Conservation (phyloP, 1,140 invertebrate species). For the Caenorhabditis briggsae region DNA sequence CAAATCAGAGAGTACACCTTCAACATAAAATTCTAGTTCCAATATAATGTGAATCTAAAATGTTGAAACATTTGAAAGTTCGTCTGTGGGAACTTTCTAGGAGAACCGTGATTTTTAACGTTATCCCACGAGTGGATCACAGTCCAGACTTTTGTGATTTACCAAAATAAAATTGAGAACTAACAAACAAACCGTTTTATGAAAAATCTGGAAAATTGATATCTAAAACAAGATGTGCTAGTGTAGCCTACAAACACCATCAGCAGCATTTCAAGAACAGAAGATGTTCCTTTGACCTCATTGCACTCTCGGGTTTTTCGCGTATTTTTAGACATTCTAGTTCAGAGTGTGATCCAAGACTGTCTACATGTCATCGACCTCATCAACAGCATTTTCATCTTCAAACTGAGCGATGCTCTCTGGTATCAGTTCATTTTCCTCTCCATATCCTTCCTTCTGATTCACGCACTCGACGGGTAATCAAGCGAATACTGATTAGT, state of each 20-base stretch:
- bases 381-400: slow-evolving; percentile 38
- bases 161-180: too few species aligned
- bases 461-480: slow-evolving; percentile 42
- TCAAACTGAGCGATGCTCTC: slow-evolving; percentile 22
- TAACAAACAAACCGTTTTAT: too few species aligned
- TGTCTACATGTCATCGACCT: slow-evolving; percentile 40
- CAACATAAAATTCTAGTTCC: background rate
- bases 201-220: too few species aligned
- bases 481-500: background rate
- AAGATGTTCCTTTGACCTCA: background rate
- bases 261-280: too few species aligned
- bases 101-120: too few species aligned
- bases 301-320: background rate
- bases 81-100: too few species aligned
- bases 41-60: background rate
- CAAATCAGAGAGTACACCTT: background rate
- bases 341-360: slow-evolving; percentile 46
- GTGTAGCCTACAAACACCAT: too few species aligned
- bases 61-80: too few species aligned
- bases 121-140: too few species aligned
- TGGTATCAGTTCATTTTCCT: slow-evolving; percentile 50
- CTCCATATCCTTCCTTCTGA: slow-evolving; percentile 37
- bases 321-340: background rate
- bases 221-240: too few species aligned
- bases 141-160: too few species aligned